Evolutionary conservation across 37 sponge, comb jelly and placozoan genomes (phyloP), one percentile per base, ranked within the genome.

Genomic region (Ephydatia muelleri): DNA sequence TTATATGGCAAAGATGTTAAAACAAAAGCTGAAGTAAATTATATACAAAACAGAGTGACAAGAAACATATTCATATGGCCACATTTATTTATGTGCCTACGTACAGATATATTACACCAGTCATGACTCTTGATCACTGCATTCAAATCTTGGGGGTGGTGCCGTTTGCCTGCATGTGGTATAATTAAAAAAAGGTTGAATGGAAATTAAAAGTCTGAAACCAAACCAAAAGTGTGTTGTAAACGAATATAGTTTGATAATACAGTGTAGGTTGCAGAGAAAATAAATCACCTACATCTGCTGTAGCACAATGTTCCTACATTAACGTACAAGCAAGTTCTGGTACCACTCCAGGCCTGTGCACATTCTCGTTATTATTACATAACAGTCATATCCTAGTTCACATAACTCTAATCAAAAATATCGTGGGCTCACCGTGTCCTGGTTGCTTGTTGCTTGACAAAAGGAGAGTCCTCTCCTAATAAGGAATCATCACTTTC

Each of bases 401-500:
- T n/a, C n/a, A n/a, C n/a, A n/a, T n/a, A n/a, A n/a, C n/a, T n/a
- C n/a, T n/a, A n/a, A 11, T 14, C 16, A 57, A 21, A 1, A 57
- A 16, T 14, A 1, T 19, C 19, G 16, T 11, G 16, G 14, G 16
- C 57, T 57, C 57, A 57, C 57, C 57, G 9, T 57, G 57, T 57
- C 75, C 80, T 79, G 25, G 3, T 78, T 73, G 43, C 6, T 12
- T 67, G 5, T 13, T 30, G 80, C 34, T 67, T 73, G 12, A 90
- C 78, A 64, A 90, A 90, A 4, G 90, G 90, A 26, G 90, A 90
- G 67, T 85, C 82, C 23, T 90, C 90, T 30, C 90, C 90, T 28
- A 90, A 67, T 9, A 90, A 0, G 4, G 86, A 85, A 79, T 90
- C 90, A 81, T 90, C 90, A 85, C 90, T 90, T 29, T 85, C 88